Base-by-base conservation (phyloP, 2,113 vertebrate species). In the Ornithorhynchus anatinus region DNA sequence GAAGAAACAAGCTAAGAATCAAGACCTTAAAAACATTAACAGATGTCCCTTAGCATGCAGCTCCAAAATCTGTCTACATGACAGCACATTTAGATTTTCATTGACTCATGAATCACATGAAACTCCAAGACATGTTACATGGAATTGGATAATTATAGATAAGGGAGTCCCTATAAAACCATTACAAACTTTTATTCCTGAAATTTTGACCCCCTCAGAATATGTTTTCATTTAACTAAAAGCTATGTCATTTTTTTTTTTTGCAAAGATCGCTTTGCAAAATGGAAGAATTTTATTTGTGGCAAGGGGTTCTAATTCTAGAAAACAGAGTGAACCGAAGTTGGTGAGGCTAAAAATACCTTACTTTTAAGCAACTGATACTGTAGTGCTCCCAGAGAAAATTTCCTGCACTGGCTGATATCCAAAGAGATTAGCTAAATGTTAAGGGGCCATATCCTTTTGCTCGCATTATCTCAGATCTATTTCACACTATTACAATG, bases 341-440 rank as follows among this genome's bases (percentile, higher is more conserved):
- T 37, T 68, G 47, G 14, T 61, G 64, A 82, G 43, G 87, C 77
- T 76, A 64, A 88, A 87, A 86, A 84, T 68, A 80, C 50, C 81
- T 75, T 75, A 72, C 56, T 75, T 91, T 88, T 89, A 79, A 85
- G 72, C 75, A 89, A 81, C 69, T 0, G 8, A 88, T 77, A 86
- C 53, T 57, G 54, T 57, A 66, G n/a, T 6, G 69, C 53, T 88
- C 76, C 48, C 57, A 85, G 66, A 86, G 82, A 88, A 90, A 86
- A 80, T 73, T 82, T 91, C 86, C 82, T 91, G 74, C 19, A 54
- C 69, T 91, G 88, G 84, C 74, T 78, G 86, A 91, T 86, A 54
- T 72, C 87, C 91, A 93, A 66, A 56, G 22, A 87, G 85, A 89
- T 90, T 80, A 80, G 35, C 31, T 79, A 80, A 80, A 75, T 27